These are phyloP conservation scores for Parauchenoglanis ngamensis DNA, from an alignment of 2,797 vertebrate species.

Conservation along the genomic window DNA sequence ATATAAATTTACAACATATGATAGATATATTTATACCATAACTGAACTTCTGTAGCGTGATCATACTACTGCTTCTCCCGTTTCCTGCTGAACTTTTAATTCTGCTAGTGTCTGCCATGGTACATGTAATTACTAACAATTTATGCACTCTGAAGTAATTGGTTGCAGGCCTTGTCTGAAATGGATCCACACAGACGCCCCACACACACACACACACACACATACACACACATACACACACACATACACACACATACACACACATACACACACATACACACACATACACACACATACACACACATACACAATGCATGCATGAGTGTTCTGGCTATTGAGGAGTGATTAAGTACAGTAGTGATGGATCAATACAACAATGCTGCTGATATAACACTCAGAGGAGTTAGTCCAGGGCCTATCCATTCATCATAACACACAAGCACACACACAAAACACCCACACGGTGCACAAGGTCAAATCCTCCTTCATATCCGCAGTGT, in stretches of 20 bases:
- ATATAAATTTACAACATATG: background rate
- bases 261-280: slow-evolving; percentile 24
- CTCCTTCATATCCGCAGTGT: slow-evolving; percentile 35
- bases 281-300: slow-evolving; percentile 10
- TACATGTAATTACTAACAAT: slow-evolving; percentile 76
- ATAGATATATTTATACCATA: slow-evolving; percentile 14
- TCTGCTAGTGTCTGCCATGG: slow-evolving; percentile 66
- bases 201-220: background rate
- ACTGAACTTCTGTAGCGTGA: slow-evolving; percentile 6
- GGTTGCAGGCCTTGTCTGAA: slow-evolving; percentile 74
- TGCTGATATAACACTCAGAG: slow-evolving; percentile 55
- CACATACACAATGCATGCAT: slow-evolving; percentile 16
- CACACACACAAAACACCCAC: slow-evolving; percentile 37
- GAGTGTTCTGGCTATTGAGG: slow-evolving; percentile 31
- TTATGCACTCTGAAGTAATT: slow-evolving; percentile 71
- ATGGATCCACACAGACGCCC: slow-evolving; percentile 56
- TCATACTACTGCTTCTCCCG: slow-evolving; percentile 47
- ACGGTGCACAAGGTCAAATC: slow-evolving; percentile 40
- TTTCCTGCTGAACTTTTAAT: slow-evolving; percentile 68
- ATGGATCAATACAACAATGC: slow-evolving; percentile 53
- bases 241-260: too few relatives aligned
- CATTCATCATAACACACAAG: slow-evolving; percentile 52
- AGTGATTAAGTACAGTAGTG: slow-evolving; percentile 50
- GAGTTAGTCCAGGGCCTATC: slow-evolving; percentile 33
- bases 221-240: too few relatives aligned